Percentiles rank a stretch among this genome's conserved stretches.
These are phyloP conservation scores for Cerastoderma edule DNA, from an alignment of 2,888 invertebrate genomes.

Conservation along the genomic window DNA sequence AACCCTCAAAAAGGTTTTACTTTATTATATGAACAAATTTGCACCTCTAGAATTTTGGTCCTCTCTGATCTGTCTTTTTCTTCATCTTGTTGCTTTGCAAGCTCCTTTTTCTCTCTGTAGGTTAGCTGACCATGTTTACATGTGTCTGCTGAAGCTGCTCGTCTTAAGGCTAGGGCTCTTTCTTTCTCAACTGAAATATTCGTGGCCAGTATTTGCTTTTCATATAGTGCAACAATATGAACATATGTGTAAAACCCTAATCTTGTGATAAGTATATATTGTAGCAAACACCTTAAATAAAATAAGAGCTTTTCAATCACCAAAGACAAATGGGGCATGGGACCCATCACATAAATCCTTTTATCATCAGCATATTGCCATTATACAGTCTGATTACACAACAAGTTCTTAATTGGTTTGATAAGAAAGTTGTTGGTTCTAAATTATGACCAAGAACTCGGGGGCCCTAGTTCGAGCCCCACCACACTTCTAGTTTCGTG, in stretches of 20 bases:
- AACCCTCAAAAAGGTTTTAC: background rate
- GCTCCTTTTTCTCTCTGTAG: slow-evolving; percentile 70
- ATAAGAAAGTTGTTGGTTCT: no score
- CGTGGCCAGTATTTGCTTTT: background rate
- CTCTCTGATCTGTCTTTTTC: slow-evolving; percentile 73
- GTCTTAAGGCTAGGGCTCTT: slow-evolving; percentile 6
- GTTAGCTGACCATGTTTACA: slow-evolving; percentile 61
- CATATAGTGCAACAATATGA: background rate
- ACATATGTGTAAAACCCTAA: no score
- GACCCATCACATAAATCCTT: no score
- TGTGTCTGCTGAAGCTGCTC: slow-evolving; percentile 61
- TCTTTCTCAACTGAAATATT: slow-evolving; percentile 35
- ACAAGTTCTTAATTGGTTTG: no score
- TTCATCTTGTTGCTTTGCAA: slow-evolving; percentile 68
- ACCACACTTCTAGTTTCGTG: no score
- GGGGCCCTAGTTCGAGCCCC: no score
- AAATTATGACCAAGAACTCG: no score
- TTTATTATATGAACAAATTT: background rate
- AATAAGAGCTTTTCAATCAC: no score
- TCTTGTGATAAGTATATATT: background rate
- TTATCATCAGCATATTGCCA: no score
- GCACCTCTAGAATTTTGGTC: slow-evolving; percentile 76
- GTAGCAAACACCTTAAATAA: no score
- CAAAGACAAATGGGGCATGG: no score
- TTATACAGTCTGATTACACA: no score